phyloP scores from a whole-genome alignment of 2,797 vertebrate species.

The Rhincodon typus region DNA sequence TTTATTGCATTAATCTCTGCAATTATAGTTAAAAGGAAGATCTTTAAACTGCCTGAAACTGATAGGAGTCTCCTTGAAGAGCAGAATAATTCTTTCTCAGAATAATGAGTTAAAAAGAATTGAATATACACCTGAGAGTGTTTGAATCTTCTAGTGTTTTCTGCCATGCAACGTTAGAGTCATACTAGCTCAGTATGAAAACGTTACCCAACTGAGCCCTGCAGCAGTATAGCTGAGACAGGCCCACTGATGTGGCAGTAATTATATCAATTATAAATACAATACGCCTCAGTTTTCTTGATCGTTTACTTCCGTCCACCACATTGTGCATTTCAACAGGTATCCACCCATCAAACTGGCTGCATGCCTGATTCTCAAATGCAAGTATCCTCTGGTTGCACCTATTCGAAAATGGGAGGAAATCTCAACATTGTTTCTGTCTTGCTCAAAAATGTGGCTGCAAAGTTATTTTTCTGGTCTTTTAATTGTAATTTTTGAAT shows the following conservation, averaged over 20 bases:
- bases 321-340: not conserved
- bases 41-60: not conserved
- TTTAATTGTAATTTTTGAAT: not conserved
- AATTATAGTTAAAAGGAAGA: not conserved
- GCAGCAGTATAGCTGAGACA: not conserved
- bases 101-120: not conserved
- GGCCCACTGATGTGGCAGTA: not conserved
- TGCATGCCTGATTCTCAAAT: not conserved
- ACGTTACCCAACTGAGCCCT: not conserved
- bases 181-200: not conserved
- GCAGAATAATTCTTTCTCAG: not conserved
- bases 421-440: not conserved
- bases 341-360: not conserved
- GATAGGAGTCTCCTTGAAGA: not conserved
- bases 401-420: not conserved
- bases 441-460: not conserved
- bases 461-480: not conserved
- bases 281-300: not conserved
- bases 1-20: not conserved
- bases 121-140: not conserved
- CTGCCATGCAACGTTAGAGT: not conserved
- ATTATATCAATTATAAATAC: not conserved
- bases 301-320: not conserved
- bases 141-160: not conserved
- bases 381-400: not conserved